These are phyloP conservation scores for Riparia riparia DNA, from an alignment of 2,113 vertebrate genomes.

Conservation along the genomic window DNA sequence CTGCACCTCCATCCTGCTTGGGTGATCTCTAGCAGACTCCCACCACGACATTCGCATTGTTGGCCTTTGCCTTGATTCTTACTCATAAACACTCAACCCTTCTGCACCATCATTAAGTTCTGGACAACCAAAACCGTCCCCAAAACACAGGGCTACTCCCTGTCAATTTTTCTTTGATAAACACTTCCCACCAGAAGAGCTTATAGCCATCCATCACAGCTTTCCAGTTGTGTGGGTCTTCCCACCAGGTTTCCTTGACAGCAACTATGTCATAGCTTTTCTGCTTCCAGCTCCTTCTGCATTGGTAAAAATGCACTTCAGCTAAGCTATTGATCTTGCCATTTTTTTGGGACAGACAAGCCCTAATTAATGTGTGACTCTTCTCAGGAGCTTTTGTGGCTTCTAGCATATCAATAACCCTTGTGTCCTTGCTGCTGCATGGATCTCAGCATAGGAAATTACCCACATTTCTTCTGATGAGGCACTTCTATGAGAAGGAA, in stretches of 20 bases:
- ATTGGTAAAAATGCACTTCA: not conserved
- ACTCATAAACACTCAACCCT: not conserved
- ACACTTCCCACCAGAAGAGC: not conserved
- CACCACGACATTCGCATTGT: fast-evolving
- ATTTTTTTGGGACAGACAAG: not conserved
- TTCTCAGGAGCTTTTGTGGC: not conserved
- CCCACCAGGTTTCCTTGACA: not conserved
- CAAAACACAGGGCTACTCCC: no score
- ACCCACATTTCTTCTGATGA: not conserved
- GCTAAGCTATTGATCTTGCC: not conserved
- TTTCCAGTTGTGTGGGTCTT: not conserved
- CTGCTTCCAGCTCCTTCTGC: not conserved
- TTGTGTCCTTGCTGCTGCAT: not conserved
- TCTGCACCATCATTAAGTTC: not conserved
- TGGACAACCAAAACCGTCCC: not conserved
- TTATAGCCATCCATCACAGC: not conserved
- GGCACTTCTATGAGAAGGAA: not conserved
- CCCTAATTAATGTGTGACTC: not conserved
- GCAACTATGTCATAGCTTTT: not conserved
- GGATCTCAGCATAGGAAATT: not conserved
- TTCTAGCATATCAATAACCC: not conserved
- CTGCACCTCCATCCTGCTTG: not conserved
- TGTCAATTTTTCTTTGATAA: not conserved
- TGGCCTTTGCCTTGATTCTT: fast-evolving
- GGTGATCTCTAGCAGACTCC: not conserved